A percentile compares a stretch with the other conserved stretches of the same genome.
phyloP scores from a whole-genome alignment of 2,113 vertebrate genomes.

The Gopherus flavomarginatus region DNA sequence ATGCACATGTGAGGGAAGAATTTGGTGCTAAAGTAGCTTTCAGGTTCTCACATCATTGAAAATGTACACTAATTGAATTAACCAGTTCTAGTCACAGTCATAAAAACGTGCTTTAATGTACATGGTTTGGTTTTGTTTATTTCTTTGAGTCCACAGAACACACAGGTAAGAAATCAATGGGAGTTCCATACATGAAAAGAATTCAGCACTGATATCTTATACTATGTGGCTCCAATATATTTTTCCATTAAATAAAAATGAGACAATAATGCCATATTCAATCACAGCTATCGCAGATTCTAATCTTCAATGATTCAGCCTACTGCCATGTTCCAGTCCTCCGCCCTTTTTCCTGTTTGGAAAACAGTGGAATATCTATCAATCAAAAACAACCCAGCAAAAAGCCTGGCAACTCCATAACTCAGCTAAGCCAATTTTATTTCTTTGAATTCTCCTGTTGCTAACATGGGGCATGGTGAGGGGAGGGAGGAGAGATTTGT shows the following conservation, averaged over 20 bases:
- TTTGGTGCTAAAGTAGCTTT: conserved; percentile 13
- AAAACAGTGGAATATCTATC: background rate
- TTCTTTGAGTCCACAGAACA: background rate
- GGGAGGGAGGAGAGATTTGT: background rate
- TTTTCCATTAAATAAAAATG: conserved; percentile 8
- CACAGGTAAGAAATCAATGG: background rate
- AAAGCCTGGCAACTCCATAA: background rate
- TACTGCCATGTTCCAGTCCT: background rate
- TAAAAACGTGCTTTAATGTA: background rate
- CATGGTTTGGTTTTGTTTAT: background rate
- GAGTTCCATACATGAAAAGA: background rate
- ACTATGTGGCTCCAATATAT: background rate
- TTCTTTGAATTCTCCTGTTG: background rate
- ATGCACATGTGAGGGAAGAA: background rate
- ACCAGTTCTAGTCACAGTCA: conserved; percentile 2
- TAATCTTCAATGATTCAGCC: background rate
- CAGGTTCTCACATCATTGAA: background rate
- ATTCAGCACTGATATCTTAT: background rate
- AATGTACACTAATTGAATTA: conserved; percentile 14
- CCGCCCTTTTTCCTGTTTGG: background rate
- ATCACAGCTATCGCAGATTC: background rate
- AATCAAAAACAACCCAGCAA: background rate
- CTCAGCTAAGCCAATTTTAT: background rate
- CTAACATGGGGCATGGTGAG: rapidly evolving
- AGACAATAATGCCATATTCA: background rate